Evolutionary conservation across 1,140 invertebrate species (phyloP).

Genomic region (Apis laboriosa): DNA sequence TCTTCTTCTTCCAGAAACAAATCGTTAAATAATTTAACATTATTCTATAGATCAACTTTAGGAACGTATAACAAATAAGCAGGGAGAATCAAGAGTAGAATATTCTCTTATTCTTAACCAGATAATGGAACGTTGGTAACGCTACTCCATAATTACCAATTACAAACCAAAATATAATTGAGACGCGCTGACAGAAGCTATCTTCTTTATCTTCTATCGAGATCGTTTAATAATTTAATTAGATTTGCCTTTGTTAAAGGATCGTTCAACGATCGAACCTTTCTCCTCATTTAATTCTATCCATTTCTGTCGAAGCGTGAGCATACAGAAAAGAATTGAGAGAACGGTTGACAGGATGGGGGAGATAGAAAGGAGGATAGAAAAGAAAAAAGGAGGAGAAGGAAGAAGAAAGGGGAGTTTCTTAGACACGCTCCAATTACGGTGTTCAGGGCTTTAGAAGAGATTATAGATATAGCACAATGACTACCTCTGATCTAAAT

Average conservation of each 20-base stretch:
- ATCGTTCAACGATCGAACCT: background rate
- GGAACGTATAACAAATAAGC: too few relatives aligned
- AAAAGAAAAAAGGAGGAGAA: too few relatives aligned
- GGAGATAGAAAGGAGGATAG: too few relatives aligned
- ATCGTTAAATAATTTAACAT: too few relatives aligned
- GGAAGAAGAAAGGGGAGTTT: conserved; percentile 26
- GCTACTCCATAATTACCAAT: background rate
- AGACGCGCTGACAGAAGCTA: background rate
- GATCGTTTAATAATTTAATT: conserved; percentile 3
- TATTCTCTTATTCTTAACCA: too few relatives aligned
- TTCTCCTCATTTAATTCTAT: conserved; percentile 24
- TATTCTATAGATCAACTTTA: too few relatives aligned
- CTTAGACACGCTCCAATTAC: conserved; percentile 67
- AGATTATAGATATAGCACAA: conserved; percentile 62
- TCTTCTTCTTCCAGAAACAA: too few relatives aligned
- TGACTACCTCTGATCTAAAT: conserved; percentile 62
- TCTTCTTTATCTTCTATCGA: background rate
- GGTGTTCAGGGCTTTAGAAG: conserved; percentile 51
- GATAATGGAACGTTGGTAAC: background rate
- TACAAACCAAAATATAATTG: background rate
- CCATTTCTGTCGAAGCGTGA: conserved; percentile 5
- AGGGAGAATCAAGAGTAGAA: too few relatives aligned
- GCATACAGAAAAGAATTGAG: conserved; percentile 14
- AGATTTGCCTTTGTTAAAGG: conserved; percentile 1
- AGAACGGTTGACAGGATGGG: conserved; percentile 1